These are phyloP conservation scores for Paraplagusia blochii DNA, from an alignment of 2,113 vertebrate genomes.

Conservation along the genomic window DNA sequence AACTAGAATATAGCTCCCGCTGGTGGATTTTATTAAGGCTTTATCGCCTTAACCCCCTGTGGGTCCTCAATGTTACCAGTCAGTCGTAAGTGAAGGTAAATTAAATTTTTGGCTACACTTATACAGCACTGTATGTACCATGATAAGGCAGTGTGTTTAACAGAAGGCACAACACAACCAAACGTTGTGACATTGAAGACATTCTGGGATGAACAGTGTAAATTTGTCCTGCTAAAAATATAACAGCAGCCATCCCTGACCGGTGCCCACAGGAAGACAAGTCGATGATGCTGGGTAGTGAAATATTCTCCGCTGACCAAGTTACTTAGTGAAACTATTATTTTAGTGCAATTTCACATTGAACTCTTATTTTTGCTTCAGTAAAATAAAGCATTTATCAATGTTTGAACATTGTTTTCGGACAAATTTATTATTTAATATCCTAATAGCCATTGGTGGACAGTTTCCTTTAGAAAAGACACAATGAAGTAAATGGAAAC, in stretches of 20 bases:
- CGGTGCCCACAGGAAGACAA: neutral
- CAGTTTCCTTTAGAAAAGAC: too few species aligned
- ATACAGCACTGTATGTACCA: neutral
- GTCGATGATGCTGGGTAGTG: too few species aligned
- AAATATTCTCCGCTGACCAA: too few species aligned
- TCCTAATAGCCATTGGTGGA: too few species aligned
- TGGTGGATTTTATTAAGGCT: constrained; percentile 24
- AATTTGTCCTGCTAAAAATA: neutral
- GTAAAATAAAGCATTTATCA: too few species aligned
- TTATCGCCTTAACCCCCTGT: constrained; percentile 27
- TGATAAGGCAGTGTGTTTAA: neutral
- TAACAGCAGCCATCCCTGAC: neutral
- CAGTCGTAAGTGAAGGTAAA: neutral
- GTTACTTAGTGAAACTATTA: too few species aligned
- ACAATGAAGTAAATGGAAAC: too few species aligned
- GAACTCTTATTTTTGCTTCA: too few species aligned
- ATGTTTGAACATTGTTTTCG: too few species aligned
- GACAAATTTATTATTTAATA: too few species aligned
- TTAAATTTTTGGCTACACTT: neutral
- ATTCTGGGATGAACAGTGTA: neutral
- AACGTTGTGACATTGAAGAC: neutral
- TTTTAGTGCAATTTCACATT: too few species aligned
- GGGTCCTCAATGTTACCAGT: constrained; percentile 17
- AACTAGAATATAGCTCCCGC: constrained; percentile 31
- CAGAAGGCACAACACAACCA: neutral